Base-by-base conservation (phyloP, 2,888 invertebrate species). In the Nomada fabriciana region DNA sequence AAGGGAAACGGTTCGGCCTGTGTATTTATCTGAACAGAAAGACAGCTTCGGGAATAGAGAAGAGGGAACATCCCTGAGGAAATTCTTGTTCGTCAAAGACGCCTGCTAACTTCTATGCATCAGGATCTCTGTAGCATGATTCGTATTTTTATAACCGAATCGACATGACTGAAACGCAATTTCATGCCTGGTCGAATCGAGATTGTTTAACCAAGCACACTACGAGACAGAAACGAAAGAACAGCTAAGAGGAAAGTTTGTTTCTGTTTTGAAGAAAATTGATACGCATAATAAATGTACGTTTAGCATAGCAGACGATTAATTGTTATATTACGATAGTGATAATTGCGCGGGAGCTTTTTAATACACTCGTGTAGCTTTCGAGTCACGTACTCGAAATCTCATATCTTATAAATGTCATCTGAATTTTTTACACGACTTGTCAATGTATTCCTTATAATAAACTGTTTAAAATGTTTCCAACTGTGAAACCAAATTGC, bases 61-160 rank as follows among this genome's bases (percentile, higher is more conserved):
- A 15, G 20, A 11, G 18, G 1, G 70, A 43, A 5, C 23, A 50
- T 68, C 74, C 74, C 67, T 2, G 18, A 67, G 74, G 68, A 59
- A 59, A 76, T 71, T 57, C 57, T 13, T 18, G 20, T 15, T 55
- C 55, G 43, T 64, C 50, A 76, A 76, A 72, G 65, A 29, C 61
- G 53, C 29, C 52, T 13, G 25, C 11, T 43, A 64, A 64, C 75
- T 13, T 75, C 59, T 52, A 36, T 36, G 36, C 36, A 50, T 59
- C 59, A 76, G 76, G 69, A 79, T 57, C 64, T 53, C 36, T 59
- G 52, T 64, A 57, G 69, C 76, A 59, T 60, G 67, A 52, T 60
- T 70, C 64, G 65, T 43, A 76, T 70, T 71, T 65, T 71, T 71
- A 60, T 65, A 80, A 77, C 70, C 60, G 53, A 71, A 80, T 71